Percentiles rank a stretch among this genome's conserved stretches.
Evolutionary conservation across 2,797 vertebrate genomes (phyloP).

Genomic region (Enteromius treurensis): DNA sequence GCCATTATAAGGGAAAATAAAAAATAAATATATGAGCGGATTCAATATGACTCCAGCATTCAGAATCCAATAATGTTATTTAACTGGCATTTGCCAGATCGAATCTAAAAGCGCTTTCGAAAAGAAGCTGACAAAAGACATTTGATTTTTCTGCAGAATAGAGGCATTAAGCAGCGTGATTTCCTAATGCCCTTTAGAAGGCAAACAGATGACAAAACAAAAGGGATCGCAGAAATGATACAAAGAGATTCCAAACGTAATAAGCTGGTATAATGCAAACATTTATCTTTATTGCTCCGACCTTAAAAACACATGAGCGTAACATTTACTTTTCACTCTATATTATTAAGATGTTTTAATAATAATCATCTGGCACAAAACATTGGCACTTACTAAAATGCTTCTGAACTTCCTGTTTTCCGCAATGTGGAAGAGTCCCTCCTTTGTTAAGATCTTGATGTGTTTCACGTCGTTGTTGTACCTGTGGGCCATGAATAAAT

Average conservation of each 20-base stretch:
- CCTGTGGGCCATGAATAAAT: conserved; percentile 92
- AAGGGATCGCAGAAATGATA: conserved; percentile 46
- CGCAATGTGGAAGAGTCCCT: conserved; percentile 93
- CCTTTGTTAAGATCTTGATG: conserved; percentile 98
- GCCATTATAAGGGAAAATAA: conserved; percentile 43
- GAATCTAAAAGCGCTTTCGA: conserved; percentile 59
- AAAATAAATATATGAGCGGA: conserved; percentile 45
- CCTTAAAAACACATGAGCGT: conserved; percentile 28
- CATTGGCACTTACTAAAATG: conserved; percentile 89
- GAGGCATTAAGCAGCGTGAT: conserved; percentile 42
- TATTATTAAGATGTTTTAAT: conserved; percentile 16
- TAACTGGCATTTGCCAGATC: conserved; percentile 61
- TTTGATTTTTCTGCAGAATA: conserved; percentile 45
- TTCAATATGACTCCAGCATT: conserved; percentile 52
- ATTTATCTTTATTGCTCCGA: conserved; percentile 20
- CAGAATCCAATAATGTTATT: conserved; percentile 59
- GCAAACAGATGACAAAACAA: conserved; percentile 52
- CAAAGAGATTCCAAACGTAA: conserved; percentile 38
- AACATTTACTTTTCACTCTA: conserved; percentile 16
- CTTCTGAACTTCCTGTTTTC: conserved; percentile 98
- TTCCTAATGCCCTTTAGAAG: conserved; percentile 44
- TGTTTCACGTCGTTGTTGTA: conserved; percentile 99
- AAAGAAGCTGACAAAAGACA: conserved; percentile 51
- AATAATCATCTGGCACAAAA: conserved; percentile 48
- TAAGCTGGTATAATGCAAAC: conserved; percentile 20